Percentiles rank a stretch among this genome's conserved stretches.
phyloP scores from a whole-genome alignment of 2,797 vertebrate species.

The Tenualosa ilisha region DNA sequence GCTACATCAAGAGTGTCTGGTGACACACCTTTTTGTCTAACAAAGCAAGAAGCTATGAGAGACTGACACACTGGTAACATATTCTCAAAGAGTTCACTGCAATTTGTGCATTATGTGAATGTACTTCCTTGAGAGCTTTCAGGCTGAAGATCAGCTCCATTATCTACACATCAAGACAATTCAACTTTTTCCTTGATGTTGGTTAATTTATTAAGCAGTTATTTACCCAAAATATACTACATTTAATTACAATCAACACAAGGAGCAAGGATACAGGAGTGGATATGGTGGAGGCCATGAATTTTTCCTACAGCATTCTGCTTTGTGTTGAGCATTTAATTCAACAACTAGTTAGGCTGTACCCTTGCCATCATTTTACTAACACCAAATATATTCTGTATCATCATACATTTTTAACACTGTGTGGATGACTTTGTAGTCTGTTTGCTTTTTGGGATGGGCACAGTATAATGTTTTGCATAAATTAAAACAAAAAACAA shows the following conservation, averaged over 20 bases:
- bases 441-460: slow-evolving; percentile 41
- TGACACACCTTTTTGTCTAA: no score
- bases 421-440: slow-evolving; percentile 51
- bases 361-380: slow-evolving; percentile 41
- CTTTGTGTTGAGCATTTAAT: slow-evolving; percentile 40
- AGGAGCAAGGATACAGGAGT: slow-evolving; percentile 43
- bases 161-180: not conserved
- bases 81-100: no score
- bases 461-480: slow-evolving; percentile 47
- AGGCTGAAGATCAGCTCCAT: no score
- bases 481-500: slow-evolving; percentile 31
- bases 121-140: no score
- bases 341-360: slow-evolving; percentile 31
- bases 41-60: no score
- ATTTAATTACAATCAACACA: slow-evolving; percentile 50
- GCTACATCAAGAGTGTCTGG: no score
- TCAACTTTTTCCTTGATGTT: slow-evolving; percentile 13
- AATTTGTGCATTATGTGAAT: no score
- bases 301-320: slow-evolving; percentile 27
- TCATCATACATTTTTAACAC: slow-evolving; percentile 46
- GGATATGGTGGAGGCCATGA: slow-evolving; percentile 26
- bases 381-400: slow-evolving; percentile 45
- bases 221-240: slow-evolving; percentile 52
- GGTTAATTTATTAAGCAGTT: slow-evolving; percentile 50
- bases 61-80: no score